Conservation (phyloP, 2,113 vertebrate species). For the Colius striatus region DNA sequence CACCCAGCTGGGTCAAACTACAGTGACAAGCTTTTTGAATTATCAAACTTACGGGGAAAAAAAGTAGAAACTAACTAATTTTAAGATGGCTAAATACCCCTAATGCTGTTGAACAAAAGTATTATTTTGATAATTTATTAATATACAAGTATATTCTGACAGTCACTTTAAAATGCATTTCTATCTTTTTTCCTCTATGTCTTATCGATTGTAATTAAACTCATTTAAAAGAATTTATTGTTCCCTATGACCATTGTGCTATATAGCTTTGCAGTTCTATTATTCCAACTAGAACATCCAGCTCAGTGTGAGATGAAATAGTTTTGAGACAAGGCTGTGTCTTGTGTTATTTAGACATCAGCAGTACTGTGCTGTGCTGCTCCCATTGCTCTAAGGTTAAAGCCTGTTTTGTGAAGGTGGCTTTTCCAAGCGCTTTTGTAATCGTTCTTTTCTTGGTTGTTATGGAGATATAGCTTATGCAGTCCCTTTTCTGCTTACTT, state of each 20-base stretch:
- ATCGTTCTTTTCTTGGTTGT: constrained; percentile 72
- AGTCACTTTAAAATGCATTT: neutral
- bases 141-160: neutral
- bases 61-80: neutral
- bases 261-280: neutral
- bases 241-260: neutral
- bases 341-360: constrained; percentile 64
- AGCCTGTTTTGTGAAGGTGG: constrained; percentile 62
- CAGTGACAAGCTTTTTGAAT: neutral
- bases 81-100: neutral
- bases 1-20: neutral
- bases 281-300: constrained; percentile 21
- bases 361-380: constrained; percentile 10
- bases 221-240: constrained; percentile 3
- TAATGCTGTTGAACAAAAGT: neutral
- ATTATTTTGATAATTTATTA: neutral
- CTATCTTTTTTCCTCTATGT: neutral
- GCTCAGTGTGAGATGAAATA: neutral
- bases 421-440: constrained; percentile 53
- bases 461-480: constrained; percentile 71
- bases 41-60: neutral
- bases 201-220: neutral
- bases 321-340: constrained; percentile 12
- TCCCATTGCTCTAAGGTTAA: constrained; percentile 60
- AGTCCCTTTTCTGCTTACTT: constrained; percentile 50